phyloP scores from a whole-genome alignment of 2,888 invertebrate species.

The Pristionchus exspectatus region DNA sequence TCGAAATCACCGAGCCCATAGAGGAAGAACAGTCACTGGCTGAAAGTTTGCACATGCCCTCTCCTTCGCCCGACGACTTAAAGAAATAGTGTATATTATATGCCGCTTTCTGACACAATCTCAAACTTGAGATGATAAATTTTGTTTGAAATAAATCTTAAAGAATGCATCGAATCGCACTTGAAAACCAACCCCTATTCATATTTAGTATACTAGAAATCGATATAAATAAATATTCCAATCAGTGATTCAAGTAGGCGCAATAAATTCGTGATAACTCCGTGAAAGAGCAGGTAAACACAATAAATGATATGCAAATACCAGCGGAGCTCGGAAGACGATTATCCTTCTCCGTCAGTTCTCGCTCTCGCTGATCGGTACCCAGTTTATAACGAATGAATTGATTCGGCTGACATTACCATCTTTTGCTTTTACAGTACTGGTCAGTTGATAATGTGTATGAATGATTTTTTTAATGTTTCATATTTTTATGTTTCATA shows the following conservation, averaged over 20 bases:
- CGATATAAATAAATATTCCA: not conserved
- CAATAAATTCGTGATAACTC: not conserved
- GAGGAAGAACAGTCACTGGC: not conserved
- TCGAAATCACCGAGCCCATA: constrained; percentile 11
- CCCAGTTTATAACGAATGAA: not conserved
- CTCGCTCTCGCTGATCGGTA: not conserved
- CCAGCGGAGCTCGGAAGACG: not conserved
- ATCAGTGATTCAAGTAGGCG: not conserved
- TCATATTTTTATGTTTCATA: not conserved
- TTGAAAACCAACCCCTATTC: too few relatives aligned
- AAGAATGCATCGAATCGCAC: not conserved
- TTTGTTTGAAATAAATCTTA: not conserved
- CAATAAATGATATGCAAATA: constrained; percentile 11
- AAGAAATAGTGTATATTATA: not conserved
- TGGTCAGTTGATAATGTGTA: not conserved
- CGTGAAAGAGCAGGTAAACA: not conserved
- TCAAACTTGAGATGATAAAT: not conserved
- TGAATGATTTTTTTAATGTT: not conserved
- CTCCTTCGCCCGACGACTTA: not conserved
- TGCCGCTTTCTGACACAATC: not conserved
- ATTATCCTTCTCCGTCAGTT: not conserved
- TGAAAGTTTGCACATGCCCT: not conserved
- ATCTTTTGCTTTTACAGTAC: not conserved
- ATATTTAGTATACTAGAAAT: too few relatives aligned
- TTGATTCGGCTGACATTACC: not conserved